These are phyloP conservation scores for Polyommatus icarus DNA, from an alignment of 2,888 invertebrate genomes.

Conservation along the genomic window DNA sequence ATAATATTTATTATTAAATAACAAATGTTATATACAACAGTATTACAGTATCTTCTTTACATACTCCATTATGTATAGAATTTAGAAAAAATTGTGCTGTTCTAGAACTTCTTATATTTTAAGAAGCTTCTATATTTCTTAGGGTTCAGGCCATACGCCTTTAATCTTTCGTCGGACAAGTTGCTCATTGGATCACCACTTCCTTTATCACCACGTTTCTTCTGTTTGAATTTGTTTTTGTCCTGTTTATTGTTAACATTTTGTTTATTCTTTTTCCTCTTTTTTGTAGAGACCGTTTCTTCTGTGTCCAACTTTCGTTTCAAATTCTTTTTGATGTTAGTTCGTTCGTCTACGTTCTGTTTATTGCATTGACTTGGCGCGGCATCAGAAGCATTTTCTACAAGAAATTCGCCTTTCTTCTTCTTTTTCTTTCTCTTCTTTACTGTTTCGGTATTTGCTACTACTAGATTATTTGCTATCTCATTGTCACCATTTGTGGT, in stretches of 20 bases:
- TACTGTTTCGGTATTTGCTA: slow-evolving; percentile 31
- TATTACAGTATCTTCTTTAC: slow-evolving; percentile 33
- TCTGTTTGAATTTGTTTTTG: slow-evolving; percentile 51
- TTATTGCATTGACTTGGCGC: slow-evolving; percentile 48
- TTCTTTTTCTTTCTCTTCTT: slow-evolving; percentile 50
- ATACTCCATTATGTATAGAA: background rate
- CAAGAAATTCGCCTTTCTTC: slow-evolving; percentile 50
- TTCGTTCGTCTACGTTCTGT: background rate
- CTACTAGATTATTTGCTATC: slow-evolving; percentile 9
- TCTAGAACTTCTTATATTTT: slow-evolving; percentile 82
- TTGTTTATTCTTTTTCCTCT: slow-evolving; percentile 47
- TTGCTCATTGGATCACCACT: slow-evolving; percentile 59
- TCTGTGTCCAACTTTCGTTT: slow-evolving; percentile 37
- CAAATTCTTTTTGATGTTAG: slow-evolving; percentile 37
- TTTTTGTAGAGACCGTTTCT: slow-evolving; percentile 43
- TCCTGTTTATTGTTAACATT: slow-evolving; percentile 43
- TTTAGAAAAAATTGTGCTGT: background rate
- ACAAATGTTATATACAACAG: slow-evolving; percentile 30
- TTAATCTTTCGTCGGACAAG: slow-evolving; percentile 89
- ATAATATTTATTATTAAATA: slow-evolving; percentile 2
- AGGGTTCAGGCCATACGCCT: slow-evolving; percentile 95
- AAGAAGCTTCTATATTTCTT: slow-evolving; percentile 91
- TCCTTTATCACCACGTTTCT: slow-evolving; percentile 47
- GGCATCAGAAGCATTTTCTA: slow-evolving; percentile 51
- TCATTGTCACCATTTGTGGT: slow-evolving; percentile 28